phyloP scores from a whole-genome alignment of 2,888 invertebrate species.

The Frankliniella intonsa region DNA sequence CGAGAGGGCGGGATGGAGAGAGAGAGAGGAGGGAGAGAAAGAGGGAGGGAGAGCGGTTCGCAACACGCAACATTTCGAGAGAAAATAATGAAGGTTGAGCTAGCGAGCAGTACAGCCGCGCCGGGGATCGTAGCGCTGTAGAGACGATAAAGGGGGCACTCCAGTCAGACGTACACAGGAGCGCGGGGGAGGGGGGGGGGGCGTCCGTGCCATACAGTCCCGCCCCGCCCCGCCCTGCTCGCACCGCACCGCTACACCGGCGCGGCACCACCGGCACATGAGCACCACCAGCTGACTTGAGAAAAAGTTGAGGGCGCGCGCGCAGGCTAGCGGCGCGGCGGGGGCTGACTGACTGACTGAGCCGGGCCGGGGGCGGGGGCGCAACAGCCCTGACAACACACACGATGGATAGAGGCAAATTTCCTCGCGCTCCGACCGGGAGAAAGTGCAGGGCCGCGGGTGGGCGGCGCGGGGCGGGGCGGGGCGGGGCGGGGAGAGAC shows the following conservation, averaged over 20 bases:
- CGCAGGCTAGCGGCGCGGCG: background rate
- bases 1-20: background rate
- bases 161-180: too few relatives aligned
- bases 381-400: background rate
- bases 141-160: too few relatives aligned
- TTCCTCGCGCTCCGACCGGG: background rate
- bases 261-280: too few relatives aligned
- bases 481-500: background rate
- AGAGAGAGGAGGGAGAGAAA: background rate
- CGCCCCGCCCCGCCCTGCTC: background rate
- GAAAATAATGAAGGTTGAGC: too few relatives aligned
- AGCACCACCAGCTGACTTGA: too few relatives aligned
- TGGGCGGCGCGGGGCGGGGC: background rate
- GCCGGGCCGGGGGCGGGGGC: background rate
- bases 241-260: too few relatives aligned
- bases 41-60: background rate
- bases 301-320: background rate
- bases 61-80: background rate
- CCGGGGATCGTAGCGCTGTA: too few relatives aligned
- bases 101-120: too few relatives aligned
- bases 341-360: background rate
- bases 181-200: background rate
- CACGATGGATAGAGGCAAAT: conserved; percentile 26
- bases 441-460: background rate
- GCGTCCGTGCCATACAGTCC: background rate